A percentile compares a stretch with the other conserved stretches of the same genome.
phyloP scores from a whole-genome alignment of 2,888 invertebrate genomes.

The Drosophila leonis region DNA sequence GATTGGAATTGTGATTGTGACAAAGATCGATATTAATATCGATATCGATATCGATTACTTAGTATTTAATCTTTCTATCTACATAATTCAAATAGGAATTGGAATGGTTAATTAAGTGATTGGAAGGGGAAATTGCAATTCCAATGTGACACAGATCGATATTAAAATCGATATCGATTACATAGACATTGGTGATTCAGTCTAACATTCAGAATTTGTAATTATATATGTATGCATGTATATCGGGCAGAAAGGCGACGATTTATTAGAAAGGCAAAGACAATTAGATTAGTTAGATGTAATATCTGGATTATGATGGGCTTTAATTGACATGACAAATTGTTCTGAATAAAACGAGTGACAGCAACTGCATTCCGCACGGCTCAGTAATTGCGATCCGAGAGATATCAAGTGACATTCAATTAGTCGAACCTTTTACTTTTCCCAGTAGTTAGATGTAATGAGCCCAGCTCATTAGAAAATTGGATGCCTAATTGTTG shows the following conservation, averaged over 20 bases:
- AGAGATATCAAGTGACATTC: slow-evolving; percentile 13
- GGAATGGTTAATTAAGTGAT: not conserved
- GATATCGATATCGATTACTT: not conserved
- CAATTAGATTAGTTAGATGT: slow-evolving; percentile 1
- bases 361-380: slow-evolving; percentile 5
- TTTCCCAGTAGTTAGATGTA: slow-evolving; percentile 9
- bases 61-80: no score
- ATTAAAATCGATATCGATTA: not conserved
- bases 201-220: not conserved
- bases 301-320: slow-evolving; percentile 7
- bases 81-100: no score
- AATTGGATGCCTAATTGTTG: slow-evolving; percentile 41
- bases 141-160: not conserved
- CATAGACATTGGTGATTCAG: not conserved
- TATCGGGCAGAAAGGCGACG: not conserved
- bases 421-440: slow-evolving; percentile 20
- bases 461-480: slow-evolving; percentile 20
- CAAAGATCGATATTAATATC: no score
- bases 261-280: slow-evolving; percentile 13
- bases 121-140: no score
- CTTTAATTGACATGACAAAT: slow-evolving; percentile 10
- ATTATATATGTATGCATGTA: not conserved
- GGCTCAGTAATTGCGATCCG: slow-evolving; percentile 2
- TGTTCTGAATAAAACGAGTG: not conserved
- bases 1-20: no score